Evolutionary conservation across 2,797 vertebrate genomes (phyloP).

Genomic region (Gymnothorax javanicus): DNA sequence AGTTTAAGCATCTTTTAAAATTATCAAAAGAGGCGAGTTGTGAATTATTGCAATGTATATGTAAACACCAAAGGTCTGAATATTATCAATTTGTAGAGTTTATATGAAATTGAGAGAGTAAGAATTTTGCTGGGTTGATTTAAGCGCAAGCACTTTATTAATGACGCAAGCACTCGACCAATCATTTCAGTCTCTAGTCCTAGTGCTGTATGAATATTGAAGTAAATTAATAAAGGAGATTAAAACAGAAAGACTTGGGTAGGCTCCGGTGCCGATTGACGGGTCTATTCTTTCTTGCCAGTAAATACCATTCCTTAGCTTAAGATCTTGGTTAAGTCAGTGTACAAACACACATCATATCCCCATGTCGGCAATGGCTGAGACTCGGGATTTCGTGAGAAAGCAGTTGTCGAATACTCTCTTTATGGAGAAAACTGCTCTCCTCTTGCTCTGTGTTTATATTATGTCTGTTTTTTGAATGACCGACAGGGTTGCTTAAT

Average conservation of each 20-base stretch:
- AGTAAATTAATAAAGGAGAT: background rate
- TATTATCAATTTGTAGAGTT: background rate
- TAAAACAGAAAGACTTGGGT: background rate
- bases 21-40: background rate
- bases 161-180: background rate
- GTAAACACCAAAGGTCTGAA: background rate
- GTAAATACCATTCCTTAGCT: background rate
- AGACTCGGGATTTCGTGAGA: background rate
- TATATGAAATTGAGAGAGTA: background rate
- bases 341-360: background rate
- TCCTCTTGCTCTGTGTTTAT: background rate
- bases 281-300: background rate
- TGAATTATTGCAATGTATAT: constrained; percentile 11
- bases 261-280: background rate
- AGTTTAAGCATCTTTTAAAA: background rate
- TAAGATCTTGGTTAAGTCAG: background rate
- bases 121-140: background rate
- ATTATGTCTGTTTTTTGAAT: background rate
- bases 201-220: background rate
- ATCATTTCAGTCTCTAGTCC: background rate
- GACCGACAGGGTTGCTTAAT: background rate
- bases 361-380: background rate
- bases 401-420: background rate
- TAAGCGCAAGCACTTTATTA: constrained; percentile 7
- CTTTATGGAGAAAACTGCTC: background rate